These are phyloP conservation scores for Orcinus orca DNA, from an alignment of 2,113 vertebrate genomes.

Conservation along the genomic window DNA sequence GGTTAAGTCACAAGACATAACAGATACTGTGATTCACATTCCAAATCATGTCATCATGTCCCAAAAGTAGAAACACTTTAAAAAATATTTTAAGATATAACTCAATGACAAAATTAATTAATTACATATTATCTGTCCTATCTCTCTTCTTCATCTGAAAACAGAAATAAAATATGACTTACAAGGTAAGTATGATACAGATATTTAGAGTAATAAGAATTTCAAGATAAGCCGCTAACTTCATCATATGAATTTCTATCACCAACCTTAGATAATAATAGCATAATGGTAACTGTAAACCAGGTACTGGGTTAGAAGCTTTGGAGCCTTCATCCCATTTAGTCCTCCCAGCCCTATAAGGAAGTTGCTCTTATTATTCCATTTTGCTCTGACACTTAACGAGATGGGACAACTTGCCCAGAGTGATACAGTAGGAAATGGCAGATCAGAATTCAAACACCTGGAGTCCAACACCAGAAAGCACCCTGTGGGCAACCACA, in stretches of 20 bases:
- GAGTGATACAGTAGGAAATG: neutral
- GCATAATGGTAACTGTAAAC: neutral
- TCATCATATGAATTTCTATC: slow-evolving; percentile 6
- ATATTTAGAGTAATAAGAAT: neutral
- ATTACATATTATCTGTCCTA: neutral
- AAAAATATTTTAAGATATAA: slow-evolving; percentile 19
- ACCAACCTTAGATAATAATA: neutral
- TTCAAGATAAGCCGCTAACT: slow-evolving; percentile 15
- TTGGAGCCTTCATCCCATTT: neutral
- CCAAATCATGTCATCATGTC: neutral
- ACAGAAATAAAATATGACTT: neutral
- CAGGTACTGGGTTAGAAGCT: neutral
- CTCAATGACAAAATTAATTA: neutral
- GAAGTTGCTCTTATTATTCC: neutral
- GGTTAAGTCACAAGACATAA: neutral
- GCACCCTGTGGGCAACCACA: neutral
- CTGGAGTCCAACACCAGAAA: neutral
- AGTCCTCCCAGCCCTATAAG: neutral
- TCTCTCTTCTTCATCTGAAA: neutral
- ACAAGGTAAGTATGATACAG: neutral
- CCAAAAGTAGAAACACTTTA: neutral
- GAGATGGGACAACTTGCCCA: neutral
- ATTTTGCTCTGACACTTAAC: neutral
- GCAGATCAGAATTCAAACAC: neutral
- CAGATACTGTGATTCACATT: neutral